Evolutionary conservation across 1,140 invertebrate species (phyloP).

Genomic region (Cryptotermes secundus): DNA sequence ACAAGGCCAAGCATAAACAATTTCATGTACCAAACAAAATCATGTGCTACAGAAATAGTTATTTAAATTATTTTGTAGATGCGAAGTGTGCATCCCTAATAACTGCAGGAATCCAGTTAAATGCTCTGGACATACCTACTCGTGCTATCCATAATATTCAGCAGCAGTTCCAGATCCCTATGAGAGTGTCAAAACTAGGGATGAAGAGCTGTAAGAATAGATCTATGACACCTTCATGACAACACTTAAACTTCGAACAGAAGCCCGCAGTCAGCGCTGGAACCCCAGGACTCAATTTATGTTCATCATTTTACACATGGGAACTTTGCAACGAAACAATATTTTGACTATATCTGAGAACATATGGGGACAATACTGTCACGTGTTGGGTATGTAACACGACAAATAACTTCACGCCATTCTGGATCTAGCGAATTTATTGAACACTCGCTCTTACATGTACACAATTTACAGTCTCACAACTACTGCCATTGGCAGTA

Average conservation of each 20-base stretch:
- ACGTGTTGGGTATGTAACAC: no score
- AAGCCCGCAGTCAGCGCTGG: background rate
- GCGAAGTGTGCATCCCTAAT: background rate
- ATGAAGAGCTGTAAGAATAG: background rate
- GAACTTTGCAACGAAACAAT: background rate
- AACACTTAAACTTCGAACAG: background rate
- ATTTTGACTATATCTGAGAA: background rate
- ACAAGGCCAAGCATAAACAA: background rate
- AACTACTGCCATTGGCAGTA: no score
- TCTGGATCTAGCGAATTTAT: no score
- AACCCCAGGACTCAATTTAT: background rate
- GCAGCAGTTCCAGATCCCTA: background rate
- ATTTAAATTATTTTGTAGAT: background rate
- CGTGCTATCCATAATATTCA: background rate
- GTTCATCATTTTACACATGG: background rate
- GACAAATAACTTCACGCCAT: no score
- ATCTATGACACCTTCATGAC: background rate
- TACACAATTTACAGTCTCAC: no score
- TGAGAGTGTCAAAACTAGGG: background rate
- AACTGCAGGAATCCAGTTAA: background rate
- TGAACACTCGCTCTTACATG: no score
- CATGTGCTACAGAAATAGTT: background rate
- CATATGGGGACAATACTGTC: background rate
- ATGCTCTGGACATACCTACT: background rate
- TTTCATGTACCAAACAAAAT: background rate